A percentile compares a stretch with the other conserved stretches of the same genome.
Conservation (phyloP, 2,797 vertebrate species). For the Menidia menidia region DNA sequence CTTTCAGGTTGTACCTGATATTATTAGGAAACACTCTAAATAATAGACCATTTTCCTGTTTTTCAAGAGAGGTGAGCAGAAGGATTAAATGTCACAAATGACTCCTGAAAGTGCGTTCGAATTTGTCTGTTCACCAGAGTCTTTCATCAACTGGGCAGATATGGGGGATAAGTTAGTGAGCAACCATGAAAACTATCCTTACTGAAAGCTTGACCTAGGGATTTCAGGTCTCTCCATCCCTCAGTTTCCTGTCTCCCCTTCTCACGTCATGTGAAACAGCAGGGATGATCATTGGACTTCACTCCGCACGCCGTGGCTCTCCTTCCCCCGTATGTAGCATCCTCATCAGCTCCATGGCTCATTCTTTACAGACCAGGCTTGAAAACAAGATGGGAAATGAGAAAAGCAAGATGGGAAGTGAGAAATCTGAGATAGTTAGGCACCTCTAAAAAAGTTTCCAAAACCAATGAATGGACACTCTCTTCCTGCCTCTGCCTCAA, state of each 20-base stretch:
- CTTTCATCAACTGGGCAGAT: slow-evolving; percentile 54
- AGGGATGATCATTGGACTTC: slow-evolving; percentile 52
- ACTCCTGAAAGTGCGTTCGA: slow-evolving; percentile 26
- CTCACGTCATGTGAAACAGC: slow-evolving; percentile 70
- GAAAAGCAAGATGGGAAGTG: slow-evolving; percentile 1
- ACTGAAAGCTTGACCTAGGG: slow-evolving; percentile 63
- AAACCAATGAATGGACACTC: neutral
- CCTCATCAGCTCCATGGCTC: slow-evolving; percentile 54
- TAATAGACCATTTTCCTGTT: slow-evolving; percentile 34
- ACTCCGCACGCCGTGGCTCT: slow-evolving; percentile 47
- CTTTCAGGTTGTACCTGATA: slow-evolving; percentile 65
- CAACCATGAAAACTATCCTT: slow-evolving; percentile 58
- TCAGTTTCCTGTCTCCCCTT: slow-evolving; percentile 67
- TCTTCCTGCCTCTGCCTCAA: too few relatives aligned
- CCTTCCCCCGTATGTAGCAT: slow-evolving; percentile 31
- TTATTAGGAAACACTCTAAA: slow-evolving; percentile 43
- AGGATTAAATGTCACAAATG: slow-evolving; percentile 45
- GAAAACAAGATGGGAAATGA: slow-evolving; percentile 19
- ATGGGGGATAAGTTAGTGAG: slow-evolving; percentile 23
- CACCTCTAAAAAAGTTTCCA: neutral
- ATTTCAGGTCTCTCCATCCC: slow-evolving; percentile 59
- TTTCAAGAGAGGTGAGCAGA: slow-evolving; percentile 36
- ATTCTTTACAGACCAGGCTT: slow-evolving; percentile 6
- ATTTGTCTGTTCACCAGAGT: slow-evolving; percentile 45
- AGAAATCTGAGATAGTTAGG: slow-evolving; percentile 7